Evolutionary conservation across 2,113 vertebrate species (phyloP), one percentile per base, ranked within the genome.

Genomic region (Zingel zingel): DNA sequence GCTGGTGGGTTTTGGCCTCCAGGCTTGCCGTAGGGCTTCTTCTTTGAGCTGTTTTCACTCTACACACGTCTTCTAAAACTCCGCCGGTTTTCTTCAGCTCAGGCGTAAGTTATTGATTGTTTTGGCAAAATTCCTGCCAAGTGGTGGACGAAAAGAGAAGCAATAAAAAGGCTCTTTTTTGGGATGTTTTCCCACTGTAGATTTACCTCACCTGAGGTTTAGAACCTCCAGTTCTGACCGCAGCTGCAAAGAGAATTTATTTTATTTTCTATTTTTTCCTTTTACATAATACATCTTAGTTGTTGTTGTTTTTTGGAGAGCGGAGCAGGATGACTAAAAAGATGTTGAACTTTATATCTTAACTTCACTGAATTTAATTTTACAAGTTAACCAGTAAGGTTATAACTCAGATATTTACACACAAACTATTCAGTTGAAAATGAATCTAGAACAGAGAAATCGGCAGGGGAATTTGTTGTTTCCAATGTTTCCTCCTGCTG

Each of bases 21-120:
- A 66, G 81, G 78, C 72, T 86, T 77, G 75, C 81, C 39, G 59
- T 88, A 77, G 81, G 81, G 84, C 53, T 15, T 61, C 51, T 48
- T 76, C 72, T 87, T 82, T 65, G 56, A 81, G 68, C 13, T 63
- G 21, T 73, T 80, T 66, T 39, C 36, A 21, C 75, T 64, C 61
- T 39, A 25, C 19, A 56, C 82, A 70, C 10, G 6, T 73, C 61
- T 47, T 66, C 13, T 14, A 6, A 45, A 64, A 25, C 58, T 45
- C 6, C 23, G 70, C 6, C 51, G 11, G 16, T 56, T 62, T 12
- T 45, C 30, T 45, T 19, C 12, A 51, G 47, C 64, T 68, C 50
- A n/a, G 72, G 67, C 58, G 25, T 48, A 4, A 78, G 69, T 47
- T 79, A 86, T 76, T 47, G 88, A 86, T 84, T 54, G 73, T 45